A percentile compares a stretch with the other conserved stretches of the same genome.
Evolutionary conservation across 1,140 invertebrate genomes (phyloP).

Genomic region (Euglossa dilemma): DNA sequence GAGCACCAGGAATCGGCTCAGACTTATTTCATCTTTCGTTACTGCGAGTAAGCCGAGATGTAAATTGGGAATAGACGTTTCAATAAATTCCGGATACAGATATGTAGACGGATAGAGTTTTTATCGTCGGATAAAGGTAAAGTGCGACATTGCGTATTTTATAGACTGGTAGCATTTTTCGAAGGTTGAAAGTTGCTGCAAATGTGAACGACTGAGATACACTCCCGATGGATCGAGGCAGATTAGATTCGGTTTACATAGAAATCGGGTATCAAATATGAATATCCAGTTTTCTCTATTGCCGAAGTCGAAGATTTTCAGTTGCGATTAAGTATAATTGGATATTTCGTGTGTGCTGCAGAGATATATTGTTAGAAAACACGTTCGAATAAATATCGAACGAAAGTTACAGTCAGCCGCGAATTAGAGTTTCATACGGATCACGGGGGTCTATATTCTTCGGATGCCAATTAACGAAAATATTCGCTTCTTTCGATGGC

Average conservation of each 20-base stretch:
- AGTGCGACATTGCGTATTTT: no score
- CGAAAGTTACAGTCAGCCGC: not conserved
- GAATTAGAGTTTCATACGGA: not conserved
- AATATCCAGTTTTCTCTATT: not conserved
- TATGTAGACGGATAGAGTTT: not conserved
- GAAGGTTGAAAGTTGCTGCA: not conserved
- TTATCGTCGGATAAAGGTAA: no score
- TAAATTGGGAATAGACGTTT: not conserved
- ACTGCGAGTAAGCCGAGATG: not conserved
- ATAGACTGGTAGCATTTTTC: no score
- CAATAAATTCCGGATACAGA: not conserved
- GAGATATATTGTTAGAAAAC: not conserved
- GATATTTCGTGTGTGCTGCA: not conserved
- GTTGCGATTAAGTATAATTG: not conserved
- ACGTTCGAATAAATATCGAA: not conserved
- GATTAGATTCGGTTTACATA: not conserved
- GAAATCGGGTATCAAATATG: not conserved
- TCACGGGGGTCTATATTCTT: not conserved
- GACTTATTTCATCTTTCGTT: not conserved
- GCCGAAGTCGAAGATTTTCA: not conserved
- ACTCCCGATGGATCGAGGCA: not conserved
- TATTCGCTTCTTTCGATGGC: not conserved
- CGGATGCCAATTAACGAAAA: not conserved
- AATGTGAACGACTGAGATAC: not conserved
- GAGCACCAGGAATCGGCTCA: no score